Conservation (phyloP, 2,797 vertebrate genomes). For the Synanceia verrucosa region DNA sequence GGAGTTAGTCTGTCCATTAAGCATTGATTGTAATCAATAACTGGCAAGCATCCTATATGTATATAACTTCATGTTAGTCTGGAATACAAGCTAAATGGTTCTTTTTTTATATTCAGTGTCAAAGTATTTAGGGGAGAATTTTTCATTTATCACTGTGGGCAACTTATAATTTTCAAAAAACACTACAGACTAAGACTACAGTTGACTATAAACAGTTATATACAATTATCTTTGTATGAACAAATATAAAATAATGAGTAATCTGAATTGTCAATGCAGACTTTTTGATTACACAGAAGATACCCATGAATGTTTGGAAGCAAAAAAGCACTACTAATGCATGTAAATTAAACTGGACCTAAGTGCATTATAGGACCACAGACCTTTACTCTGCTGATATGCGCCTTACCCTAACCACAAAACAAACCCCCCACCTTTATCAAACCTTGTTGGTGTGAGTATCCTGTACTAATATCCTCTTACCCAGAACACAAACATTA, state of each 20-base stretch:
- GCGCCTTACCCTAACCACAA: conserved; percentile 22
- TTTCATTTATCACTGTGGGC: conserved; percentile 2
- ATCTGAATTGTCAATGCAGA: background rate
- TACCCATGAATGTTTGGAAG: background rate
- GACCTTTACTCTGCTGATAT: conserved; percentile 15
- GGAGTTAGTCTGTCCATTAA: background rate
- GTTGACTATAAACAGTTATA: conserved; percentile 32
- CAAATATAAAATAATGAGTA: conserved; percentile 9
- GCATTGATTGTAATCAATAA: background rate
- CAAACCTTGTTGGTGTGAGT: background rate
- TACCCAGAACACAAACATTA: background rate
- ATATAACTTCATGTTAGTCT: background rate
- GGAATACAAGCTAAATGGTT: background rate
- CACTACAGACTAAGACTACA: conserved; percentile 8
- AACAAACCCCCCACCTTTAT: conserved; percentile 15
- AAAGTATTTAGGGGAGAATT: background rate
- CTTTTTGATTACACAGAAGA: conserved; percentile 2
- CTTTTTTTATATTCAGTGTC: conserved; percentile 2
- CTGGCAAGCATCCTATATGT: background rate
- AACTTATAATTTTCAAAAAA: conserved; percentile 39
- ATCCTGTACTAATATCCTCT: background rate
- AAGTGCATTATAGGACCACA: conserved; percentile 4
- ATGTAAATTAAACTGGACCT: conserved; percentile 2
- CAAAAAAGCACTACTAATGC: conserved; percentile 11
- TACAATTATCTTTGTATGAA: conserved; percentile 44